Percentiles rank a stretch among this genome's conserved stretches.
phyloP scores from a whole-genome alignment of 2,888 invertebrate species.

The Pheosia tremula region DNA sequence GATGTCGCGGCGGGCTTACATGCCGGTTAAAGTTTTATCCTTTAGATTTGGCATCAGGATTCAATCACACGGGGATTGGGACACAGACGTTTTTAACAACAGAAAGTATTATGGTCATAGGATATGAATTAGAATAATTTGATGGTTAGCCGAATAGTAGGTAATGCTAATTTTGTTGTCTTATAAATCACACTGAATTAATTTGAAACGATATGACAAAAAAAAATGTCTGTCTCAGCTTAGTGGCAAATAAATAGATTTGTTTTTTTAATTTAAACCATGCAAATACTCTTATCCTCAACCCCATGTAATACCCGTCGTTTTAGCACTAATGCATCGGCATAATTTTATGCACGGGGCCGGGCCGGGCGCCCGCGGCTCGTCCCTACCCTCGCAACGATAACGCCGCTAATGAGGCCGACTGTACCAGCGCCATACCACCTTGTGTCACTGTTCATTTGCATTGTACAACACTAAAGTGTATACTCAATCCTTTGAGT shows the following conservation, averaged over 20 bases:
- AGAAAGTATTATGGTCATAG: too few species aligned
- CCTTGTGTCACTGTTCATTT: constrained; percentile 19
- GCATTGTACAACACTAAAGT: constrained; percentile 11
- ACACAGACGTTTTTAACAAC: too few species aligned
- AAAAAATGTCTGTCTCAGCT: too few species aligned
- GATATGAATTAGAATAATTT: too few species aligned
- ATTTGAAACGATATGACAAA: too few species aligned
- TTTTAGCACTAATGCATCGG: constrained; percentile 48
- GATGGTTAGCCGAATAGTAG: too few species aligned
- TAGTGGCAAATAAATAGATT: too few species aligned
- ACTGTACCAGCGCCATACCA: constrained; percentile 22
- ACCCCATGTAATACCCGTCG: constrained; percentile 23
- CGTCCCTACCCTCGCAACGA: constrained; percentile 40
- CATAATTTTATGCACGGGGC: constrained; percentile 46
- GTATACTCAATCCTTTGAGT: neutral
- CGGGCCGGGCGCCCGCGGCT: constrained; percentile 44
- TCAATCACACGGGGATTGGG: too few species aligned
- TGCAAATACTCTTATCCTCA: neutral
- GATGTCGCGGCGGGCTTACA: constrained; percentile 40
- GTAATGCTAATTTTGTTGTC: too few species aligned
- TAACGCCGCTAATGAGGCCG: constrained; percentile 61
- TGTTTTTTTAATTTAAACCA: neutral
- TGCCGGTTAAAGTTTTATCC: constrained; percentile 13
- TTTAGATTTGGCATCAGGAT: too few species aligned
- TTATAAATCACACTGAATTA: too few species aligned